Conservation (phyloP, 2,797 vertebrate genomes). For the Spheniscus humboldti region DNA sequence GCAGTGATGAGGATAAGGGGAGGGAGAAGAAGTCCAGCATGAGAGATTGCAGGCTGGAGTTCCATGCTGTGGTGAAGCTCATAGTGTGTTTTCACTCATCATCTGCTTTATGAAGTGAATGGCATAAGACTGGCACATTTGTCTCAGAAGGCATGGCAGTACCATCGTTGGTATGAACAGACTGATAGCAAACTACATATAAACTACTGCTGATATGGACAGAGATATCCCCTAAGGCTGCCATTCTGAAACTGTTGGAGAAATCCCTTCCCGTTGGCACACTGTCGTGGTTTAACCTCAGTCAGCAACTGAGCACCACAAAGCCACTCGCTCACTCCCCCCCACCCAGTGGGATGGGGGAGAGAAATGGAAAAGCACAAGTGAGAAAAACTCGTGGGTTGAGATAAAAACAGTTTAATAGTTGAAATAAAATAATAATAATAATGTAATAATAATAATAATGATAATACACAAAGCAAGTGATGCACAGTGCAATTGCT, state of each 20-base stretch:
- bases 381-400: too few relatives aligned
- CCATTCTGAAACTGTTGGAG: neutral
- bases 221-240: neutral
- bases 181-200: slow-evolving; percentile 2
- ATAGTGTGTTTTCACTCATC: neutral
- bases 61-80: neutral
- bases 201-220: neutral
- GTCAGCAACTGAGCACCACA: too few relatives aligned
- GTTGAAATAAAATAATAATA: too few relatives aligned
- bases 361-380: too few relatives aligned
- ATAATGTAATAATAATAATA: too few relatives aligned
- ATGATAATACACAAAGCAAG: too few relatives aligned
- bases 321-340: too few relatives aligned
- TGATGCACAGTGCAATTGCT: too few relatives aligned
- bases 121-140: neutral
- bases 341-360: too few relatives aligned
- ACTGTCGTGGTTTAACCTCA: too few relatives aligned
- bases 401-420: too few relatives aligned
- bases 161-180: neutral
- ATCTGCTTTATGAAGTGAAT: neutral
- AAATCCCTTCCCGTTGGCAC: slow-evolving; percentile 25
- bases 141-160: neutral
- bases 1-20: neutral
- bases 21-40: neutral
- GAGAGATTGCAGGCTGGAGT: neutral